Base-by-base conservation (phyloP, 2,888 invertebrate species). In the Aradus depressus region DNA sequence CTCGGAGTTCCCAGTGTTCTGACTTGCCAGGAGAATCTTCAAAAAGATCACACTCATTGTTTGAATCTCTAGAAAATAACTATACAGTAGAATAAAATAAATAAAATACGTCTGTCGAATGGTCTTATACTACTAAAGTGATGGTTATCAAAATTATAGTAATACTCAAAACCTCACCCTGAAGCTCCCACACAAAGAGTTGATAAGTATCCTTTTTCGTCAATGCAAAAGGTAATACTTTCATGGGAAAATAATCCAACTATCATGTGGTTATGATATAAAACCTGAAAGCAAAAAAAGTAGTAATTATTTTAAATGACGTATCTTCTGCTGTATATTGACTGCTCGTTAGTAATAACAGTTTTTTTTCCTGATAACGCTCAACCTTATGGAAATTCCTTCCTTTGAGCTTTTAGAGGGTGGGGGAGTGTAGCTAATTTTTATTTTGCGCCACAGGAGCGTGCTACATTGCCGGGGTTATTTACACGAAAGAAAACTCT, bases 11-110 rank as follows among this genome's bases (percentile, higher is more conserved):
- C 47, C 47, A 47, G n/a, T 47, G 37, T 21, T 47, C 47, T 12
- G 12, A 35, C 28, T 34, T 37, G n/a, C 38, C 37, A 5, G 47
- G 47, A 1, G 47, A 47, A 47, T 47, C 47, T 25, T 47, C 47
- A 37, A 47, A 47, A 14, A 47, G 18, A 12, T 47, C 47, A 25
- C 38, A 47, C 3, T 47, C 47, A 10, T 23, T 28, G n/a, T 25
- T 35, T 2, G 25, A 28, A 23, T 47, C 47, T 19, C 47, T 47
- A 16, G 38, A 35, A 47, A 25, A 45, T 12, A 19, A 22, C 25
- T 26, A 14, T 16, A 6, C 6, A n/a, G 3, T 12, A 32, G 21
- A 21, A 10, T 23, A 16, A 14, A 39, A 18, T 23, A 12, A 14
- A 34, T 34, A 34, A 34, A 34, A 23, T 22, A 2, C 21, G 19